Percentiles rank a stretch among this genome's conserved stretches.
These are phyloP conservation scores for Drosophila lini DNA, from an alignment of 1,140 invertebrate genomes.

Conservation along the genomic window DNA sequence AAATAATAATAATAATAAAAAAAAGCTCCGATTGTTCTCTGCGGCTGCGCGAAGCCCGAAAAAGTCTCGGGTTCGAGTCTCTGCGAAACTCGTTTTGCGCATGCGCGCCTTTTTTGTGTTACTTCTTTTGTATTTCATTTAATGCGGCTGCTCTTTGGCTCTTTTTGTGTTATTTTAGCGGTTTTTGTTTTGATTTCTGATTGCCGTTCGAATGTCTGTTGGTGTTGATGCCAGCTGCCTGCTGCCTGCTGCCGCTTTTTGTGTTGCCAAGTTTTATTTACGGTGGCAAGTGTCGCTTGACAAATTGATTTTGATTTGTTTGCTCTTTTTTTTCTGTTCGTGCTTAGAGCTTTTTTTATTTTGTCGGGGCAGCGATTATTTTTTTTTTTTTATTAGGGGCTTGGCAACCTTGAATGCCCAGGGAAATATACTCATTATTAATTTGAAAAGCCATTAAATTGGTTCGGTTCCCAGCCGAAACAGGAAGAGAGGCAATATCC, in stretches of 20 bases:
- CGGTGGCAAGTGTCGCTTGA: constrained; percentile 78
- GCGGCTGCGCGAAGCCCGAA: constrained; percentile 2
- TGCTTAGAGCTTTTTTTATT: constrained; percentile 4
- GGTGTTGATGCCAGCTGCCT: constrained; percentile 28
- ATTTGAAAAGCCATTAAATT: constrained; percentile 41
- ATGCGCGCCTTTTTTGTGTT: constrained; percentile 67
- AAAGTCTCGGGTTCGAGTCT: constrained; percentile 10
- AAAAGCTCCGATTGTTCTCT: constrained; percentile 48
- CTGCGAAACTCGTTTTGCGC: constrained; percentile 68
- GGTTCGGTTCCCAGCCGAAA: constrained; percentile 33
- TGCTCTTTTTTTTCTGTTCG: constrained; percentile 51
- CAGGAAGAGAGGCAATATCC: constrained; percentile 35
- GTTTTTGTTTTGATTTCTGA: constrained; percentile 83
- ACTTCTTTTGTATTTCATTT: constrained; percentile 27
- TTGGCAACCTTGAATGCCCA: constrained; percentile 27
- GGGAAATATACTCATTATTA: constrained; percentile 25
- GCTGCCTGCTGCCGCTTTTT: constrained; percentile 45
- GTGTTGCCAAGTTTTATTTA: constrained; percentile 63
- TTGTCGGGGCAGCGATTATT: constrained; percentile 11
- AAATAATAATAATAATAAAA: neutral
- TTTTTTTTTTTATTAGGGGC: constrained; percentile 10
- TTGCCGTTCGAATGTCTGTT: constrained; percentile 70
- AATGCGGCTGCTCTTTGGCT: constrained; percentile 4
- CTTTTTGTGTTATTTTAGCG: constrained; percentile 81
- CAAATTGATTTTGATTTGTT: constrained; percentile 78